These are phyloP conservation scores for Sceloporus tristichus DNA, from an alignment of 2,113 vertebrate genomes.

Conservation along the genomic window DNA sequence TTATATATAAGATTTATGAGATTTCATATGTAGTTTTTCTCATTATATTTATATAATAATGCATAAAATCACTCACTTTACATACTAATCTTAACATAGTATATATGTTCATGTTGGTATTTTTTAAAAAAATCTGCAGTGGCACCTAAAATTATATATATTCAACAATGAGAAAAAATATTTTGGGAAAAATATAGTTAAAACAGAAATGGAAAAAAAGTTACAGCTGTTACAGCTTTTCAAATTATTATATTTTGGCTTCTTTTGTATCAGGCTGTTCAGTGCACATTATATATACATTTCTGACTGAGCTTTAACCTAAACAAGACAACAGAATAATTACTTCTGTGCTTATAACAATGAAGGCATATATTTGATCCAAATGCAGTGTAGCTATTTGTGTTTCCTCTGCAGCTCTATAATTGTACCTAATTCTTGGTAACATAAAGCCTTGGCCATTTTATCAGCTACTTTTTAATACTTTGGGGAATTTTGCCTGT, in stretches of 20 bases:
- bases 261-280: neutral
- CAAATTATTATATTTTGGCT: neutral
- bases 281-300: neutral
- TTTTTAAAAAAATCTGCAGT: neutral
- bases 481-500: no score
- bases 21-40: no score
- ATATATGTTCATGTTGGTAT: neutral
- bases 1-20: no score
- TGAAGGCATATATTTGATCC: neutral
- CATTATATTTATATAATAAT: no score
- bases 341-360: conserved; percentile 2
- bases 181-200: conserved; percentile 26
- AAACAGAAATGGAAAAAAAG: neutral
- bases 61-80: no score
- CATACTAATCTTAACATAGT: no score
- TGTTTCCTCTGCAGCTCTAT: neutral
- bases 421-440: neutral
- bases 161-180: neutral
- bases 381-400: neutral
- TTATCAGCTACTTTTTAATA: no score
- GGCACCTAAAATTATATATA: conserved; percentile 32
- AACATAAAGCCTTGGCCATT: neutral
- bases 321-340: conserved; percentile 13
- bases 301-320: conserved; percentile 32
- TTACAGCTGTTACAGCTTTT: neutral